Evolutionary conservation across 2,113 vertebrate genomes (phyloP).

Genomic region (Petrocephalus zakoni): DNA sequence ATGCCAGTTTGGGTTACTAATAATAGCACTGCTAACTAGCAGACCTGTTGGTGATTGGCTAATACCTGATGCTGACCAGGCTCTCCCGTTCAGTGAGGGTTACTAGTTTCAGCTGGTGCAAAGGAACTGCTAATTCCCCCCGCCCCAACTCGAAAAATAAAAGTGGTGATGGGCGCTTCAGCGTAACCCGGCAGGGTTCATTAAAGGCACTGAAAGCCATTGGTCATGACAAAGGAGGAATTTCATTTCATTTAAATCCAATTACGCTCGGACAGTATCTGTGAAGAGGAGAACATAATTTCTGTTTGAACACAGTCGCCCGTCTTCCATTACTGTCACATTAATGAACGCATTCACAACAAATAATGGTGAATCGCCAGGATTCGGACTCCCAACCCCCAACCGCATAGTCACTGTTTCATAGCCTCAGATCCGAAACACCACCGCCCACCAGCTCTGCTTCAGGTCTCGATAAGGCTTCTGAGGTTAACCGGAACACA

Average conservation of each 20-base stretch:
- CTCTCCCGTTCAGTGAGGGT: not conserved
- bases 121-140: conserved; percentile 10
- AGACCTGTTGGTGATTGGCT: not conserved
- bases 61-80: not conserved
- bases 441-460: not conserved
- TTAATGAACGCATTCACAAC: conserved; percentile 82
- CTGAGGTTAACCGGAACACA: not conserved
- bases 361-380: conserved; percentile 65
- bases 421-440: conserved; percentile 20
- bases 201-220: conserved; percentile 93
- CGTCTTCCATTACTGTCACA: conserved; percentile 90
- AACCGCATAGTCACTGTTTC: conserved; percentile 38
- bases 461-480: not conserved
- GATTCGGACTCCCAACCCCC: conserved; percentile 45
- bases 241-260: conserved; percentile 99
- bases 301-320: conserved; percentile 85
- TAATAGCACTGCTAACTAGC: not conserved
- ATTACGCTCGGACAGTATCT: conserved; percentile 79
- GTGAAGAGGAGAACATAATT: conserved; percentile 67
- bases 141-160: conserved; percentile 68
- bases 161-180: conserved; percentile 72
- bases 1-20: not conserved
- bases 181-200: conserved; percentile 85
- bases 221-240: conserved; percentile 90
- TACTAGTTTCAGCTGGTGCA: not conserved